A percentile compares a stretch with the other conserved stretches of the same genome.
phyloP scores from a whole-genome alignment of 2,888 invertebrate species.

The Stegana nigrithorax region DNA sequence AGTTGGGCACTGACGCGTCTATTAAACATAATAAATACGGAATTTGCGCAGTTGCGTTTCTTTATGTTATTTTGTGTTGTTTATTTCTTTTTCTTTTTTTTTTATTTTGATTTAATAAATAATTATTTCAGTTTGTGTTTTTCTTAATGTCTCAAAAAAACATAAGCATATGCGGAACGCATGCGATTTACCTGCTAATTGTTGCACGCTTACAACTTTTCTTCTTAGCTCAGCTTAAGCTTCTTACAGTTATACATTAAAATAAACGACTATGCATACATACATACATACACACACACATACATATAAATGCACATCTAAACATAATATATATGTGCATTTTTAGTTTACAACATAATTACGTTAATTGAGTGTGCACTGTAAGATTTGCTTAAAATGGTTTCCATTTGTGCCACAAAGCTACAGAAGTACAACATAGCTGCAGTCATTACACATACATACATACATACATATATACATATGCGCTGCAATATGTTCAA shows the following conservation, averaged over 20 bases:
- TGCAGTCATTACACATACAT: conserved; percentile 14
- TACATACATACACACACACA: conserved; percentile 24
- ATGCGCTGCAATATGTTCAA: neutral
- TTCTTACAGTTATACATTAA: conserved; percentile 37
- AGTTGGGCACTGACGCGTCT: neutral
- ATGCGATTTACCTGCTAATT: neutral
- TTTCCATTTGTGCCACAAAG: neutral
- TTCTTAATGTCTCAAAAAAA: neutral
- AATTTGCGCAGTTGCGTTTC: neutral
- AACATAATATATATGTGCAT: neutral
- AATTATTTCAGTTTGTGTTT: neutral
- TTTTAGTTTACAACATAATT: too few relatives aligned
- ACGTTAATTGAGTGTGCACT: neutral
- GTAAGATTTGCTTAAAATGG: neutral
- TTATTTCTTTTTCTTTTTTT: neutral
- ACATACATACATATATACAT: conserved; percentile 7
- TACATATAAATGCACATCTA: neutral
- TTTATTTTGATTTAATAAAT: neutral
- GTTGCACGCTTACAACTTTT: neutral
- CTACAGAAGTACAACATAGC: neutral
- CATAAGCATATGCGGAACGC: neutral
- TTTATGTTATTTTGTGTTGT: neutral
- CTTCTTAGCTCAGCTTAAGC: neutral
- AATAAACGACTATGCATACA: conserved; percentile 37
- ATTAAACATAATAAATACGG: neutral